Evolutionary conservation across 2,797 vertebrate species (phyloP), one percentile per base, ranked within the genome.

Genomic region (Rhadinocentrus ornatus): DNA sequence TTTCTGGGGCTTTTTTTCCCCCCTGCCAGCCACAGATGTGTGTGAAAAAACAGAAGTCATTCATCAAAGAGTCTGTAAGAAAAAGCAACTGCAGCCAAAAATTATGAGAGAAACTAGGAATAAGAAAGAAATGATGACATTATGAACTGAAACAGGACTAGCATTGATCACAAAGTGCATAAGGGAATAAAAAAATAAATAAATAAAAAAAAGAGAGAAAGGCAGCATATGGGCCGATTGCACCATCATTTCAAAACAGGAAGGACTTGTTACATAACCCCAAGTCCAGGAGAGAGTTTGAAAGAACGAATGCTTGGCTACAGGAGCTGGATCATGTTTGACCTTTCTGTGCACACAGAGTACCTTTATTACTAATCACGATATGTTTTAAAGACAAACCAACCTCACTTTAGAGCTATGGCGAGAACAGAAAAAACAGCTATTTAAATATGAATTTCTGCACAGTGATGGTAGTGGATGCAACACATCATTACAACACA

Each of bases 261-360:
- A 93, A 93, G 86, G 35, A 18, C 57, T 73, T 16, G 67, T 93
- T 92, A 86, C 77, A 89, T 91, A 91, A 91, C 20, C 0, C 11
- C 58, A 56, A 54, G 34, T 67, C 57, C 0, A 24, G 18, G 56
- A 78, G 44, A 71, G 41, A 66, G 52, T 61, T 75, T 73, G 62
- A 71, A 75, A 80, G 62, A 83, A 83, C 63, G 70, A 8, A 46
- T 5, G 5, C 27, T 35, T 48, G 44, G 77, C 57, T 62, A 66
- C 77, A 68, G 15, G 9, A 55, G 31, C 0, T 16, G 50, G 55
- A 75, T 39, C 26, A 22, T 7, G 60, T 71, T 20, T 73, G 62
- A 78, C 60, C 68, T 73, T 78, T 71, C 27, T 57, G 57, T 22
- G 48, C 1, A 55, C 12, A 67, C 35, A 62, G 13, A 24, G 41